A percentile compares a stretch with the other conserved stretches of the same genome.
Conservation (phyloP, 2,113 vertebrate genomes). For the Bucco capensis region DNA sequence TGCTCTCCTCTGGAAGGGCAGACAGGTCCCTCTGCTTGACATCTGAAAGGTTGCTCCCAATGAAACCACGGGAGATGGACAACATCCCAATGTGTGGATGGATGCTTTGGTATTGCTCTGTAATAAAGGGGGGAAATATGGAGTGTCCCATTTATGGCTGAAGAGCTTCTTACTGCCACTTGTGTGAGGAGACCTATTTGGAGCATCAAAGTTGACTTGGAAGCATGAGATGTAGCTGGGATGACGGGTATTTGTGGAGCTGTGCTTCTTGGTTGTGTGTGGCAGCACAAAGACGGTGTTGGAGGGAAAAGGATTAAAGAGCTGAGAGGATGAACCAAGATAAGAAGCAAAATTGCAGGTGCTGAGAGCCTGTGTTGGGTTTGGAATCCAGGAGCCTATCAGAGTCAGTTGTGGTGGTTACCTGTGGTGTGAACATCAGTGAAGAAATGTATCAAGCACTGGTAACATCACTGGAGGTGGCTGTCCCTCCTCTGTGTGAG, state of each 20-base stretch:
- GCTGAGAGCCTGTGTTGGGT: background rate
- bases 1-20: accelerated
- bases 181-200: accelerated
- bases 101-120: background rate
- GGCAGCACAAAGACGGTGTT: background rate
- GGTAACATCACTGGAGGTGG: background rate
- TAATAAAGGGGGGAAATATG: accelerated
- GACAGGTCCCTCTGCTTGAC: accelerated
- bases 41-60: accelerated
- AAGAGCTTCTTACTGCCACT: background rate
- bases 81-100: accelerated
- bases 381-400: background rate
- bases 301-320: background rate
- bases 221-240: background rate
- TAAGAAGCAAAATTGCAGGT: background rate
- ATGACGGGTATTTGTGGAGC: background rate
- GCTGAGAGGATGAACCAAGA: background rate
- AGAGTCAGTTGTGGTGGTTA: background rate
- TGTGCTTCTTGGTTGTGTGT: background rate
- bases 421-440: accelerated
- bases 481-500: background rate
- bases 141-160: background rate
- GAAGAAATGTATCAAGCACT: background rate
- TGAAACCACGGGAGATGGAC: accelerated
- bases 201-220: background rate